A percentile compares a stretch with the other conserved stretches of the same genome.
These are phyloP conservation scores for Pristionchus japonicus DNA, from an alignment of 2,888 invertebrate species.

Conservation along the genomic window DNA sequence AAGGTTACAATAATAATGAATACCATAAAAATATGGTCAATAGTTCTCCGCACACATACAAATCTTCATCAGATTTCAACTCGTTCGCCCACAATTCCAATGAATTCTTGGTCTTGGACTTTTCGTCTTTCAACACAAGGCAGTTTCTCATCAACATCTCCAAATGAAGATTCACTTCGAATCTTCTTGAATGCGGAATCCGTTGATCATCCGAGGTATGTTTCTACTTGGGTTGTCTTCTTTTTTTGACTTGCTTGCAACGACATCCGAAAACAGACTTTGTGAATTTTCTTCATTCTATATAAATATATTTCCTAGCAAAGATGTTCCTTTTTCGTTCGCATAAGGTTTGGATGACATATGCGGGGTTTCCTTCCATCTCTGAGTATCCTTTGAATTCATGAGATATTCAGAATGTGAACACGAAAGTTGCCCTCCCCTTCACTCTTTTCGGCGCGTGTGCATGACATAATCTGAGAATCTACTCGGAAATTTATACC, in stretches of 20 bases:
- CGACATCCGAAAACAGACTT: too few relatives aligned
- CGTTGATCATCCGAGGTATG: conserved; percentile 66
- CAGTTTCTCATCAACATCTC: background rate
- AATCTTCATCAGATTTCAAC: conserved; percentile 75
- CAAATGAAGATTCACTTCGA: conserved; percentile 56
- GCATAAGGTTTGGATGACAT: background rate
- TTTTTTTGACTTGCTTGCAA: too few relatives aligned
- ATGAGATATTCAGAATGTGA: background rate
- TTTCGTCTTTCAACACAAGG: conserved; percentile 55
- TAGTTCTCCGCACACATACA: too few relatives aligned
- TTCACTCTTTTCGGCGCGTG: too few relatives aligned
- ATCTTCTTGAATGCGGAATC: conserved; percentile 64
- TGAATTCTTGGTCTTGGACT: conserved; percentile 77
- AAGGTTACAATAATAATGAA: background rate
- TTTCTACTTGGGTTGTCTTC: too few relatives aligned
- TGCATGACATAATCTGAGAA: background rate
- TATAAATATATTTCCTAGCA: too few relatives aligned
- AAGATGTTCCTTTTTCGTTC: background rate
- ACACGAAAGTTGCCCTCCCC: too few relatives aligned
- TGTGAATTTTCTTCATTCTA: too few relatives aligned
- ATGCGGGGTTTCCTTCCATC: background rate
- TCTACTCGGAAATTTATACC: background rate
- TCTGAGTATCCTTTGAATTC: background rate
- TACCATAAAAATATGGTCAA: background rate
- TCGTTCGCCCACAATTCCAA: conserved; percentile 76